These are phyloP conservation scores for Lineus longissimus DNA, from an alignment of 1,140 invertebrate species.

Conservation along the genomic window DNA sequence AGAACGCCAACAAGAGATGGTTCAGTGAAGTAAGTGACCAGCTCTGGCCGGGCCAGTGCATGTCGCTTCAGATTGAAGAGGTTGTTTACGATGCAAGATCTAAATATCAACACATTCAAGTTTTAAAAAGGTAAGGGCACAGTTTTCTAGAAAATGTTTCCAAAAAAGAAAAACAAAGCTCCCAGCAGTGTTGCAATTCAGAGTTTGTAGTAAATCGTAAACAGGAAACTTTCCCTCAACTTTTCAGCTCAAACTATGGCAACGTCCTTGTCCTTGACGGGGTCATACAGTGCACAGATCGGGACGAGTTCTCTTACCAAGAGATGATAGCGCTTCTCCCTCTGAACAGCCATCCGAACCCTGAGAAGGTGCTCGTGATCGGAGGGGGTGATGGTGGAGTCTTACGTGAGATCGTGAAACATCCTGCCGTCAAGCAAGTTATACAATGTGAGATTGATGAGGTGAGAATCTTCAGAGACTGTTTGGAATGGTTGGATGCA, in stretches of 20 bases:
- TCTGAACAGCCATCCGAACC: constrained; percentile 83
- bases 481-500: too few species aligned
- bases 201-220: background rate
- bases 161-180: too few species aligned
- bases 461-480: constrained; percentile 28
- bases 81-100: constrained; percentile 80
- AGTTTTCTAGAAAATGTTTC: too few species aligned
- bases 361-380: constrained; percentile 88
- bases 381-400: constrained; percentile 97
- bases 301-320: constrained; percentile 96
- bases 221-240: constrained; percentile 3
- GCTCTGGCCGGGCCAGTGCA: constrained; percentile 83
- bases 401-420: constrained; percentile 89
- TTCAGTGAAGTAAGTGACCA: constrained; percentile 58
- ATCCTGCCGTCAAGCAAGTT: constrained; percentile 80
- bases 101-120: constrained; percentile 82
- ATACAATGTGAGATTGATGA: constrained; percentile 94
- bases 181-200: too few species aligned
- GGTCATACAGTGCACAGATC: constrained; percentile 93
- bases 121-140: constrained; percentile 78
- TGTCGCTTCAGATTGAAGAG: constrained; percentile 84
- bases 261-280: constrained; percentile 88
- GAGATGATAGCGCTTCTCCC: constrained; percentile 97
- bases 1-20: constrained; percentile 37
- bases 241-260: constrained; percentile 76